Evolutionary conservation across 2,888 invertebrate species (phyloP).

Genomic region (Gari tellinella): DNA sequence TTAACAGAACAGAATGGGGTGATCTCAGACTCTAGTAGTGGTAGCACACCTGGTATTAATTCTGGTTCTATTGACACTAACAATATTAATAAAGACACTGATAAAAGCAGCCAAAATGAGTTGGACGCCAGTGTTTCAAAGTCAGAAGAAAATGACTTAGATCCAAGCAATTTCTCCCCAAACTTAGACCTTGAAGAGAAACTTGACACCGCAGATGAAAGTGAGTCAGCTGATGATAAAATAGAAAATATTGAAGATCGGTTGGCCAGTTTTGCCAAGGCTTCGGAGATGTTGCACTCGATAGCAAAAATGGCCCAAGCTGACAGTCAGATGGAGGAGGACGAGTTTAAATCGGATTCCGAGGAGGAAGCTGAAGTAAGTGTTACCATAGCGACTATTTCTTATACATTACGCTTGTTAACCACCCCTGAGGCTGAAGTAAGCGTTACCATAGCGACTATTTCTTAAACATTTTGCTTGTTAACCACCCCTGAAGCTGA

Average conservation of each 20-base stretch:
- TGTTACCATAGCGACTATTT: no score
- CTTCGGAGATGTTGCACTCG: constrained; percentile 55
- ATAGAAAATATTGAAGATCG: constrained; percentile 45
- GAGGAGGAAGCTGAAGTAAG: constrained; percentile 51
- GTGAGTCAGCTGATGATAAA: constrained; percentile 24
- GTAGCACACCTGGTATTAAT: no score
- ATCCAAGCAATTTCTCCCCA: constrained; percentile 41
- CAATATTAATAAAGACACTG: no score
- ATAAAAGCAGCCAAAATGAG: constrained; percentile 3
- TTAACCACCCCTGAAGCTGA: no score
- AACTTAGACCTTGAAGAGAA: constrained; percentile 30
- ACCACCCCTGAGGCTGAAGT: no score
- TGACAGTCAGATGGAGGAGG: constrained; percentile 56
- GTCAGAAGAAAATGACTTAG: constrained; percentile 27
- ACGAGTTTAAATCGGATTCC: constrained; percentile 55
- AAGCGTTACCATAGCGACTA: no score
- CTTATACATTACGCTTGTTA: no score
- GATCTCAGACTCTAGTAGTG: no score
- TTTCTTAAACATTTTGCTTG: no score
- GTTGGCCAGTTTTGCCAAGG: constrained; percentile 54
- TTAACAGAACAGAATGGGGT: no score
- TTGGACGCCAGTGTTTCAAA: constrained; percentile 4
- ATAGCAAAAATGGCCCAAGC: constrained; percentile 51
- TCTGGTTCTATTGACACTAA: no score
- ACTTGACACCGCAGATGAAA: constrained; percentile 5